Evolutionary conservation across 2,888 invertebrate species (phyloP), one percentile per base, ranked within the genome.

Genomic region (Empis stercorea): DNA sequence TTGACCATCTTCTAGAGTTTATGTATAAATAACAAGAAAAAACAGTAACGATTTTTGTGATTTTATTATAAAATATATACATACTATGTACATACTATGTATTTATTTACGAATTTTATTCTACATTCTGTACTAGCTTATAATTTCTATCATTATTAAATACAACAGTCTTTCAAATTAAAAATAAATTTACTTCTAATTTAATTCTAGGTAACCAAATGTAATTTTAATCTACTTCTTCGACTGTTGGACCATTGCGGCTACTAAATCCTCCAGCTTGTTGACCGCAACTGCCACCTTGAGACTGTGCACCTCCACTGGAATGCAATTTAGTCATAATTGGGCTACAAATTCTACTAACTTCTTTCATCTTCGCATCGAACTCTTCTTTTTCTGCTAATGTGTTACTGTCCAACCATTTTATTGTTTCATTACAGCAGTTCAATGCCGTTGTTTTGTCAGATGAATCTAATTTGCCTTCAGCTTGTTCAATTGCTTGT

Each of bases 401-500:
- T 69, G 86, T 85, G 66, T 87, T 87, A 41, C 81, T 73, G 72
- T 84, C 86, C 59, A 87, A 73, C 87, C 87, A 87, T 59, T 84
- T 82, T 66, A 92, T 85, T 51, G 86, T 84, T 63, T 92, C 89
- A 58, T 87, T 87, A 73, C 89, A 89, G 68, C 89, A 89, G 62
- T 89, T 87, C 61, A 83, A 65, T 60, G 91, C 85, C 43, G 73
- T 78, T 68, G 94, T 93, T 1, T 81, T 71, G 56, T 87, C 88
- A 0, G 81, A 71, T 65, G 94, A 82, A 72, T 92, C 92, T 64
- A 84, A 87, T 74, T 95, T 94, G 54, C 94, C 74, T 68, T 94
- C 94, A n/a, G 95, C 94, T 62, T 95, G 96, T 64, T 96, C 95
- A 68, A 87, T 82, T 52, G 88, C 87, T 55, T 88, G 87, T 80